phyloP scores from a whole-genome alignment of 2,888 invertebrate genomes.

The Troglohyphantes excavatus region DNA sequence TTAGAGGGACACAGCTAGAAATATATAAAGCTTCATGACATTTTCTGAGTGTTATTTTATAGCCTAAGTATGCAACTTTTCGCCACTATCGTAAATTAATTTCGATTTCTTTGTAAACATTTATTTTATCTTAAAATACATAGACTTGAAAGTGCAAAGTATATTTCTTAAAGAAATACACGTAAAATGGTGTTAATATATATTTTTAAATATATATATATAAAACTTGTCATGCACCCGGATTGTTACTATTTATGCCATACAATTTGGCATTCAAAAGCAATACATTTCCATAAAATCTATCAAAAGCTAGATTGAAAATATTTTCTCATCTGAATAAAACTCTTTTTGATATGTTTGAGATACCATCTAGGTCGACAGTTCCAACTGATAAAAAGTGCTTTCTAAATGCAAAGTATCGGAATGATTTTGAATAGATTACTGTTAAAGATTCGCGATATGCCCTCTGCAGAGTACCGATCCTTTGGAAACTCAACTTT shows the following conservation, averaged over 20 bases:
- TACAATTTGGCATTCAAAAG: background rate
- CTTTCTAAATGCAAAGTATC: background rate
- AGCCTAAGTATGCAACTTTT: no score
- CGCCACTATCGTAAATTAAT: no score
- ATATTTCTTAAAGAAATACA: no score
- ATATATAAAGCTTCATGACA: no score
- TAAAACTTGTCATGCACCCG: no score
- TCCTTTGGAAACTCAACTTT: background rate
- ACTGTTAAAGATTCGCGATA: constrained; percentile 12
- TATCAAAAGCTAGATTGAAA: background rate
- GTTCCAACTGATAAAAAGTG: background rate
- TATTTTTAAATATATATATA: no score
- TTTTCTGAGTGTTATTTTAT: no score
- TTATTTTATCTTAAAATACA: no score
- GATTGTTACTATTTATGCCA: background rate
- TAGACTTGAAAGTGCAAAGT: no score
- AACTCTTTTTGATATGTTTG: background rate
- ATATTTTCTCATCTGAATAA: constrained; percentile 6
- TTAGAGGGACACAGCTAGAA: no score
- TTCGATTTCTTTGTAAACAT: no score
- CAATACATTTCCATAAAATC: constrained; percentile 34
- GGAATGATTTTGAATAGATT: constrained; percentile 26
- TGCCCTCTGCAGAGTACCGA: background rate
- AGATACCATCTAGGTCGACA: background rate
- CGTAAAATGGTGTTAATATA: no score